These are phyloP conservation scores for Matsumurasca onukii DNA, from an alignment of 1,140 invertebrate species.

Conservation along the genomic window DNA sequence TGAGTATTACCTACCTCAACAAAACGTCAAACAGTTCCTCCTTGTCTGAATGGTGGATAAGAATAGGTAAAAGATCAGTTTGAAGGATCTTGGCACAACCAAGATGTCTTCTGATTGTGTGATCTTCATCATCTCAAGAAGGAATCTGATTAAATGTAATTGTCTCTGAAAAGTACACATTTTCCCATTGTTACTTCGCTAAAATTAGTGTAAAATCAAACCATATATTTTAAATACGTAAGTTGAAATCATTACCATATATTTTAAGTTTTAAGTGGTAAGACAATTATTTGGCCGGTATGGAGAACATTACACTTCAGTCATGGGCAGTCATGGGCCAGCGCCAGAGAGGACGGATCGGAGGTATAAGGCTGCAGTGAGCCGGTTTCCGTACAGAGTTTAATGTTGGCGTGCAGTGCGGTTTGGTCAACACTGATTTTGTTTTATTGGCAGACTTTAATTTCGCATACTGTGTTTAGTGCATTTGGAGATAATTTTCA, in stretches of 20 bases:
- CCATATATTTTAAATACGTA: neutral
- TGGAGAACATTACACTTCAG: constrained; percentile 20
- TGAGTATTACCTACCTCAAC: constrained; percentile 54
- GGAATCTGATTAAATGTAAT: constrained; percentile 87
- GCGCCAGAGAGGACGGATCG: no score
- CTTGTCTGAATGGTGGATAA: constrained; percentile 72
- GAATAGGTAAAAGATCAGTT: constrained; percentile 86
- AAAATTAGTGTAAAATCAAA: constrained; percentile 1
- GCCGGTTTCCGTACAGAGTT: no score
- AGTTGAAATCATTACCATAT: constrained; percentile 4
- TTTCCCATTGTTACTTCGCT: constrained; percentile 29
- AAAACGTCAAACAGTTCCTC: constrained; percentile 79
- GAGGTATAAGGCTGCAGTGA: no score
- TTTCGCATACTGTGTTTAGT: no score
- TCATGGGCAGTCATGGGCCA: no score
- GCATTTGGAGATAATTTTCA: no score
- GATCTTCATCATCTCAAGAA: constrained; percentile 77
- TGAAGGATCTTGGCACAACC: constrained; percentile 85
- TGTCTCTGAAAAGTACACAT: constrained; percentile 56
- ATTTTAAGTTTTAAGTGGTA: neutral
- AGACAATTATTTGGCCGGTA: neutral
- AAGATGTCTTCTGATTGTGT: constrained; percentile 83
- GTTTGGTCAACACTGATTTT: no score
- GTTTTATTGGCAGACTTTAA: no score
- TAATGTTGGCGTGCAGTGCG: no score